Evolutionary conservation across 2,888 invertebrate species (phyloP).

Genomic region (Linnaemya vulpina): DNA sequence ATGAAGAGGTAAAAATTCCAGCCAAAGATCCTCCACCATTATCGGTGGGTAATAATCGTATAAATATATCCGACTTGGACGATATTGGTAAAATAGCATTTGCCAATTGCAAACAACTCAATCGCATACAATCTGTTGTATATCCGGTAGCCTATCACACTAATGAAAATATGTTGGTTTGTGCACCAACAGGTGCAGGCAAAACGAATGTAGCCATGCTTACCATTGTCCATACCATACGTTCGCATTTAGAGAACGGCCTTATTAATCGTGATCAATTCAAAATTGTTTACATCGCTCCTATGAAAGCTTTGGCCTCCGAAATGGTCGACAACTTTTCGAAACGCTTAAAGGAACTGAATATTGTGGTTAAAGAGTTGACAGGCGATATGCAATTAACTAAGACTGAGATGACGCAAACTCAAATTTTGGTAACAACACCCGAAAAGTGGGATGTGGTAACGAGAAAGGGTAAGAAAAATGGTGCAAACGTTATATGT

Average conservation of each 20-base stretch:
- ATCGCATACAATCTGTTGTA: conserved; percentile 97
- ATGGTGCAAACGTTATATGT: not conserved
- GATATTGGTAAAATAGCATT: conserved; percentile 95
- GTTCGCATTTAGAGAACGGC: conserved; percentile 91
- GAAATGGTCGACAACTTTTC: conserved; percentile 99
- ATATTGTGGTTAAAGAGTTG: conserved; percentile 94
- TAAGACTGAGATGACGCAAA: conserved; percentile 95
- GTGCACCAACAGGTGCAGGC: conserved; percentile 99
- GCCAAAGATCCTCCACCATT: conserved; percentile 85
- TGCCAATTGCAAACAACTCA: conserved; percentile 92
- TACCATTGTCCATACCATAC: conserved; percentile 94
- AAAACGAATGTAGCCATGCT: conserved; percentile 99
- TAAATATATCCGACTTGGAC: conserved; percentile 85
- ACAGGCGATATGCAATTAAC: conserved; percentile 99
- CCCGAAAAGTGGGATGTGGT: conserved; percentile 99
- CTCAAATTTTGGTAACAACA: conserved; percentile 99
- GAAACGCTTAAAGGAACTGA: conserved; percentile 89
- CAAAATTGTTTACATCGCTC: conserved; percentile 99
- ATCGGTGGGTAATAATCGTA: conserved; percentile 86
- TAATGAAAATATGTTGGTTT: conserved; percentile 98
- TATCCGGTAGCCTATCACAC: conserved; percentile 97
- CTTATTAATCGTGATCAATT: conserved; percentile 95
- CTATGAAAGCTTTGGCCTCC: conserved; percentile 99
- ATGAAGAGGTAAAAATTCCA: conserved; percentile 94
- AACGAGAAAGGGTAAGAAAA: conserved; percentile 89